A percentile compares a stretch with the other conserved stretches of the same genome.
These are phyloP conservation scores for Mesoligia furuncula DNA, from an alignment of 2,888 invertebrate genomes.

Conservation along the genomic window DNA sequence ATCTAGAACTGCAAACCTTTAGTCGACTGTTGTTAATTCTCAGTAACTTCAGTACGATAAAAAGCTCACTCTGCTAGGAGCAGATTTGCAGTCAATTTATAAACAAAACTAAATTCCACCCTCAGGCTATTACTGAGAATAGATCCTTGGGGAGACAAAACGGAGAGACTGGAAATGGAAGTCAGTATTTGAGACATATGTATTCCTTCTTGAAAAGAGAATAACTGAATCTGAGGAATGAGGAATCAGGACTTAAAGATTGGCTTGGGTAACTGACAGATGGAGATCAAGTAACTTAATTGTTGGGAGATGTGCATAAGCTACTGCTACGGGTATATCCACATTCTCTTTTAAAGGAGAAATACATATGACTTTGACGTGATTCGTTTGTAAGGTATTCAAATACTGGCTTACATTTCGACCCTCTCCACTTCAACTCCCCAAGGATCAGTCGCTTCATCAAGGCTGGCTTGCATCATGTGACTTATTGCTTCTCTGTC, in stretches of 20 bases:
- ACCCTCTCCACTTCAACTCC: constrained; percentile 98
- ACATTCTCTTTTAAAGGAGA: constrained; percentile 54
- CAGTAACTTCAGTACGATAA: constrained; percentile 5
- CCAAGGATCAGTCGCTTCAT: constrained; percentile 97
- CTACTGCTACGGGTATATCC: constrained; percentile 15
- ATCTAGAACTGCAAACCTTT: constrained; percentile 24
- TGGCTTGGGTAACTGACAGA: constrained; percentile 3
- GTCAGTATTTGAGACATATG: constrained; percentile 64
- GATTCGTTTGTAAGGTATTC: constrained; percentile 42
- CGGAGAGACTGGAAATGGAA: constrained; percentile 58
- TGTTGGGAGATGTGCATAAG: background rate
- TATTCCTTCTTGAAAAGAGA: constrained; percentile 60
- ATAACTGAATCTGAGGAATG: constrained; percentile 14
- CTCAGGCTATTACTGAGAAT: constrained; percentile 42
- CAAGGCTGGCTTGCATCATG: constrained; percentile 96
- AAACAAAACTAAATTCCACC: background rate
- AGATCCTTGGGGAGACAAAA: constrained; percentile 50
- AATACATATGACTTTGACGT: constrained; percentile 51
- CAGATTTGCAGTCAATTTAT: background rate
- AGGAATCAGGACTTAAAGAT: constrained; percentile 20
- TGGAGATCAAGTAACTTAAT: background rate
- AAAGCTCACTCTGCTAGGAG: background rate
- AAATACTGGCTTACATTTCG: constrained; percentile 94
- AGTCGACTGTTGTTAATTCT: constrained; percentile 8
- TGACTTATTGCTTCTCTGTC: constrained; percentile 98